Evolutionary conservation across 2,797 vertebrate species (phyloP).

Genomic region (Petrocephalus sullivani): DNA sequence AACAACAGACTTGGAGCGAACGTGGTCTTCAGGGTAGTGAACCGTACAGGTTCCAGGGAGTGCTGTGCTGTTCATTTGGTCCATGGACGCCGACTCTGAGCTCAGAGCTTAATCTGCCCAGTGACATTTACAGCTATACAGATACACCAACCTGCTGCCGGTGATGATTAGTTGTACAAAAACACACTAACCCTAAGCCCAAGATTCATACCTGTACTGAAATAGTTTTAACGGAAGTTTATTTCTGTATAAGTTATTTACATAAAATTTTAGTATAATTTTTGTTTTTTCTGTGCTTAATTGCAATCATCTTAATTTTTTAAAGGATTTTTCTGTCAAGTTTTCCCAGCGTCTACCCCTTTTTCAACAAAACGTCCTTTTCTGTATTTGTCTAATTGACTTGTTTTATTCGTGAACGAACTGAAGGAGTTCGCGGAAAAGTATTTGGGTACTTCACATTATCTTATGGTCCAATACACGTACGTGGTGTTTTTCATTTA

Average conservation of each 20-base stretch:
- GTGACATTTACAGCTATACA: background rate
- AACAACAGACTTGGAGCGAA: conserved; percentile 8
- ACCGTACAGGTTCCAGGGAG: background rate
- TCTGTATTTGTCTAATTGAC: background rate
- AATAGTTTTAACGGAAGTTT: background rate
- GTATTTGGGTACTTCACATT: background rate
- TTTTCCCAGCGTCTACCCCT: background rate
- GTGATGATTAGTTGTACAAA: background rate
- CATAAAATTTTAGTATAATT: background rate
- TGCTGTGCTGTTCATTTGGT: background rate
- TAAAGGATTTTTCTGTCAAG: background rate
- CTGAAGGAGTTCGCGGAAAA: background rate
- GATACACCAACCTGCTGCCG: background rate
- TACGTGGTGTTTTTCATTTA: too few relatives aligned
- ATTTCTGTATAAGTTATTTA: background rate
- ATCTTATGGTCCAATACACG: too few relatives aligned
- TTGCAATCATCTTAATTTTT: background rate
- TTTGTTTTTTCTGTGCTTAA: background rate
- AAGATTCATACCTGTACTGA: background rate
- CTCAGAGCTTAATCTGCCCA: background rate
- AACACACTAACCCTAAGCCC: background rate
- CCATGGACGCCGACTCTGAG: background rate
- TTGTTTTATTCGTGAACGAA: background rate
- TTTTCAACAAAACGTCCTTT: background rate
- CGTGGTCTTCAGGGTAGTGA: background rate